These are phyloP conservation scores for Mergus octosetaceus DNA, from an alignment of 2,797 vertebrate genomes.

Conservation along the genomic window DNA sequence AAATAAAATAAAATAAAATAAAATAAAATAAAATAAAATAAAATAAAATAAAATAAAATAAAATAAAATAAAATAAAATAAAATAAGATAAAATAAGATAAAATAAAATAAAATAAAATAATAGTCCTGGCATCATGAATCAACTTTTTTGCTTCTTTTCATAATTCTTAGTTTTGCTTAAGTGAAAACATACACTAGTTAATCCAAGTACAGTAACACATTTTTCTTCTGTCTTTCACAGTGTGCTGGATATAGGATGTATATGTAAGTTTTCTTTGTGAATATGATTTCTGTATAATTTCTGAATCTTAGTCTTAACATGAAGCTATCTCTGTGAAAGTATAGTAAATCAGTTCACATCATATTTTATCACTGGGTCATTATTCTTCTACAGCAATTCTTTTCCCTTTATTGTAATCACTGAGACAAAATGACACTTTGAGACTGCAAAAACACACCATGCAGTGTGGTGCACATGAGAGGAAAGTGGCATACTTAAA, in stretches of 20 bases:
- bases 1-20: too few species aligned
- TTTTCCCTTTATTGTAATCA: not conserved
- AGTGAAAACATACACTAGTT: not conserved
- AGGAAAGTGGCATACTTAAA: not conserved
- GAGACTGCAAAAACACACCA: not conserved
- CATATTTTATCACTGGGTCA: not conserved
- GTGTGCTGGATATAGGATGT: not conserved
- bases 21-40: too few species aligned
- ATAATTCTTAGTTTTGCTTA: not conserved
- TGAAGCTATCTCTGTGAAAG: not conserved
- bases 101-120: not conserved
- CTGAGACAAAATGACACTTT: not conserved
- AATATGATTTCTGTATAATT: not conserved
- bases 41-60: too few species aligned
- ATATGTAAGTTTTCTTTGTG: not conserved
- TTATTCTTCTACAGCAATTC: not conserved
- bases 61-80: too few species aligned
- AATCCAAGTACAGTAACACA: accelerated
- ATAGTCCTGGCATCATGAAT: not conserved
- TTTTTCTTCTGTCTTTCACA: not conserved
- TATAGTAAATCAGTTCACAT: not conserved
- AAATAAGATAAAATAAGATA: too few species aligned
- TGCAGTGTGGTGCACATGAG: not conserved
- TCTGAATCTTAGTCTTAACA: not conserved
- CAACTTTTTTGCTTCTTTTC: not conserved